Evolutionary conservation across 2,888 invertebrate genomes (phyloP), one percentile per base, ranked within the genome.

Genomic region (Brachynemurus nebulosus): DNA sequence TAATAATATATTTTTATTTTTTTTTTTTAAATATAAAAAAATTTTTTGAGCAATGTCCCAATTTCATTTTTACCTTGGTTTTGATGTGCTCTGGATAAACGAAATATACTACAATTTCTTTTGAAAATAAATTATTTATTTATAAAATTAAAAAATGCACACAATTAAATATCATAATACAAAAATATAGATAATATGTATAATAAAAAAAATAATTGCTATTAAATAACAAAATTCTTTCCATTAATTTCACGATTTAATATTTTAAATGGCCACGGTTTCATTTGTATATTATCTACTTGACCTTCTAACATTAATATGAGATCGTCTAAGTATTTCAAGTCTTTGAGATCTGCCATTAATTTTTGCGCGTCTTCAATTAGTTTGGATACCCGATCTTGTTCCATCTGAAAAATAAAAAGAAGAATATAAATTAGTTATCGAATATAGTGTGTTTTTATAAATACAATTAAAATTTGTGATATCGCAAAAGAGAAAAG

Each of bases 241-340:
- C 36, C 36, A 4, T 14, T 2, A 8, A 16, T 36, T 16, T 17
- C 18, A 17, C 11, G 35, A 17, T 35, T 35, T 11, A 17, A 46
- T 37, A 17, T 45, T 42, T 44, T 50, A 46, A 55, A 56, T 1
- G 62, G 61, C 48, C 57, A 55, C 42, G 55, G 54, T 47, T 54
- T 57, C 14, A 53, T 50, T 47, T 53, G 54, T 6, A 60, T 55
- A 49, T 58, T 56, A 30, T 64, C 62, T 12, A 70, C 58, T 55
- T 73, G 65, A 0, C 73, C 73, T 2, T 66, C 62, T 51, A 75
- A 59, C 42, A 74, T 59, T 44, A 70, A 66, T 48, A 75, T 64
- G 47, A 74, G 65, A 52, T 74, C 71, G 53, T 74, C 70, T 42
- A 75, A 61, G 59, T 68, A 74, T 25, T 66, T 64, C 40, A 70